Conservation (phyloP, 2,797 vertebrate genomes). For the Tokudaia muenninki region DNA sequence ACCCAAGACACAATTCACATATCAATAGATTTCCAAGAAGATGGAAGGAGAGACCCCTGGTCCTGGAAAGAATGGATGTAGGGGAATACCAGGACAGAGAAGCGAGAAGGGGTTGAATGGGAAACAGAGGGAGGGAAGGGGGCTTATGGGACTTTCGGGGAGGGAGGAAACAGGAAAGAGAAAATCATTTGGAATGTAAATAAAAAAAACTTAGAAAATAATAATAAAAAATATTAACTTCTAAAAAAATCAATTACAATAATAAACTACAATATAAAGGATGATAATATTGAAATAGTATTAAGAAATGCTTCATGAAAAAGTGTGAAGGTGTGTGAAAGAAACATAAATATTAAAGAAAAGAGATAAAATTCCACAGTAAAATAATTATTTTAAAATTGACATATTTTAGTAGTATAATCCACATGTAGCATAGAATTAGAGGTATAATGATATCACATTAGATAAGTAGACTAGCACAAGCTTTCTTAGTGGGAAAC, state of each 20-base stretch:
- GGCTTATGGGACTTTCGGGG: too few relatives aligned
- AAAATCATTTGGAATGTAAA: too few relatives aligned
- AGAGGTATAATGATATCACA: background rate
- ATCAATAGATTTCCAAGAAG: too few relatives aligned
- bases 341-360: background rate
- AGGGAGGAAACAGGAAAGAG: too few relatives aligned
- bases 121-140: too few relatives aligned
- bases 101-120: too few relatives aligned
- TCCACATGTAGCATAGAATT: background rate
- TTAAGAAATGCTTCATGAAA: background rate
- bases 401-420: background rate
- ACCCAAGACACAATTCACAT: too few relatives aligned
- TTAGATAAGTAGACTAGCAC: background rate
- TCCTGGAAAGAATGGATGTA: too few relatives aligned
- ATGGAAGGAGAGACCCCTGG: too few relatives aligned
- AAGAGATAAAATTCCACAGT: background rate
- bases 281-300: background rate
- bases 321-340: background rate
- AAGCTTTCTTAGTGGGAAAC: background rate
- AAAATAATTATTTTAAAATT: constrained; percentile 7
- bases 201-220: too few relatives aligned
- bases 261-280: background rate
- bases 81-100: too few relatives aligned
- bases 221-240: too few relatives aligned
- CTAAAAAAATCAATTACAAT: background rate